phyloP scores from a whole-genome alignment of 2,113 vertebrate species.

The Callocephalon fimbriatum region DNA sequence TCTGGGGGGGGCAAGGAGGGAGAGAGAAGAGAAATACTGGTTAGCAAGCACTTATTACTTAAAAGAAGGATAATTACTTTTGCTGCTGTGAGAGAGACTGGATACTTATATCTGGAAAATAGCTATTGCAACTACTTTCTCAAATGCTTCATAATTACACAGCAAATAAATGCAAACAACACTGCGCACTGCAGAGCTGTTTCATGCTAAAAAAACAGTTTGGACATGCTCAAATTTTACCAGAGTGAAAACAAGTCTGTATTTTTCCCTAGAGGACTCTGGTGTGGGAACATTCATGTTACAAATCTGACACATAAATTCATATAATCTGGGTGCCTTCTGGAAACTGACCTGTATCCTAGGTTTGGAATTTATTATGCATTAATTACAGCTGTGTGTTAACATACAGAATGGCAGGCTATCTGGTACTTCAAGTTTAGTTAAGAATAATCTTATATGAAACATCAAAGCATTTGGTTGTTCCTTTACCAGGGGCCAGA shows the following conservation, averaged over 20 bases:
- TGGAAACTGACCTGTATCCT: neutral
- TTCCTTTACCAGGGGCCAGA: neutral
- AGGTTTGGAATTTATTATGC: neutral
- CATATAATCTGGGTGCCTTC: neutral
- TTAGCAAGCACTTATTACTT: neutral
- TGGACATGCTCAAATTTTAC: neutral
- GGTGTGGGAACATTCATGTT: neutral
- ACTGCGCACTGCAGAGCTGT: neutral
- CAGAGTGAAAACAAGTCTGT: neutral
- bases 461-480: neutral
- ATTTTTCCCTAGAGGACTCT: neutral
- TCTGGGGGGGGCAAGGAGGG: neutral
- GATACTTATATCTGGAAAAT: neutral
- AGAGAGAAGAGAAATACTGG: neutral
- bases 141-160: neutral
- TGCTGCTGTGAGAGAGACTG: neutral
- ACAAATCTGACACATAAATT: neutral
- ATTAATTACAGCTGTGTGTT: neutral
- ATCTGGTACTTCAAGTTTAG: neutral
- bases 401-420: neutral
- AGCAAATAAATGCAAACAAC: neutral
- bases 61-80: constrained; percentile 13
- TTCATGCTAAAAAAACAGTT: neutral
- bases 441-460: neutral
- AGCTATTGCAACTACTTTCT: neutral